These are phyloP conservation scores for Bos indicus DNA, from an alignment of 2,113 vertebrate genomes.

Conservation along the genomic window DNA sequence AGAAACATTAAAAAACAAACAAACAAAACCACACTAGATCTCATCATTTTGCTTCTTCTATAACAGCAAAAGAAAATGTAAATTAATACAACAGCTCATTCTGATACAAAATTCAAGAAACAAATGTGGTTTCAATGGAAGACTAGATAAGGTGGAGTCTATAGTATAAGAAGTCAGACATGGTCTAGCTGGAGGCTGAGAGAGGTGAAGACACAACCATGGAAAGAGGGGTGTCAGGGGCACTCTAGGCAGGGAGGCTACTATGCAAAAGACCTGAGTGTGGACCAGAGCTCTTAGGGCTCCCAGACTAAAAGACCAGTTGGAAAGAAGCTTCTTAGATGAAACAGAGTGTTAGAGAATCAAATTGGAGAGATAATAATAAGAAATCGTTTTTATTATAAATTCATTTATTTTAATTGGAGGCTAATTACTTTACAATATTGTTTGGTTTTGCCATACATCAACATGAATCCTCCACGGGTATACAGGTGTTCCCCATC, in stretches of 20 bases:
- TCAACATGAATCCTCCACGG: too few species aligned
- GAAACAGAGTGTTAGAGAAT: background rate
- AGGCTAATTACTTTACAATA: too few species aligned
- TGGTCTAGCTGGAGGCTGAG: background rate
- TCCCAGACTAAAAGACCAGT: background rate
- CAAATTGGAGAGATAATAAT: background rate
- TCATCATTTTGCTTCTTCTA: background rate
- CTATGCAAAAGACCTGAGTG: background rate
- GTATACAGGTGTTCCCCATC: too few species aligned
- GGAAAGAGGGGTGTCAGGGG: too few species aligned
- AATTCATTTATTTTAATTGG: too few species aligned
- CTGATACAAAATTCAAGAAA: background rate
- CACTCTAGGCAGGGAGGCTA: background rate
- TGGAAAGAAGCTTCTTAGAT: background rate
- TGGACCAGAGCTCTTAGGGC: background rate
- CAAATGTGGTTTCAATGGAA: background rate
- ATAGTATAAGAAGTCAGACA: background rate
- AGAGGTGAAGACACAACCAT: background rate
- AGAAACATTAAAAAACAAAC: background rate
- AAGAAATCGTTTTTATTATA: background rate
- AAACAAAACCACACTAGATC: background rate
- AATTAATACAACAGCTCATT: background rate
- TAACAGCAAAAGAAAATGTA: background rate
- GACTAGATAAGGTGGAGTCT: background rate
- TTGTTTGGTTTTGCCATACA: too few species aligned